Evolutionary conservation across 2,113 vertebrate species (phyloP), one percentile per base, ranked within the genome.

Genomic region (Diphyllodes magnificus): DNA sequence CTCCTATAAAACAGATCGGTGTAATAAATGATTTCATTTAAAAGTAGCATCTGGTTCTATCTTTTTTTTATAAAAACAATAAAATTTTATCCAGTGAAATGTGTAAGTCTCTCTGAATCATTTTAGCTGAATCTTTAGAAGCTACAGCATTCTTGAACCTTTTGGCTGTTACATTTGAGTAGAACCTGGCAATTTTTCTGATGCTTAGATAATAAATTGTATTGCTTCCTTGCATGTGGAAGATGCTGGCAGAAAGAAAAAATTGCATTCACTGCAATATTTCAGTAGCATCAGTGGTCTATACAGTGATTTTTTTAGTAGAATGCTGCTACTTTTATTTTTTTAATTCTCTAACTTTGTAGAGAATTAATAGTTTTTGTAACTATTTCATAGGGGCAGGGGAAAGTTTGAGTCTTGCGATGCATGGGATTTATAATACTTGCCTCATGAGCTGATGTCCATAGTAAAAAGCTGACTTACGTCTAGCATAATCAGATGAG

Each of bases 11-110:
- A 97, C 85, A 96, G 86, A 97, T 95, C 93, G 94, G 94, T 97
- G 97, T 98, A 97, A 97, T 97, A 97, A 98, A 98, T 96, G 88
- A 97, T 95, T 91, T 96, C 93, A 96, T 96, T 97, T 94, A 97
- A 97, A 97, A 97, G 91, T 95, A 98, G 92, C 80, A 97, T 92
- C 86, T 75, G 31, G 88, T 96, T 97, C 96, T 81, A 97, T 97
- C 88, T 97, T 98, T 98, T 97, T 98, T 98, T 94, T 82, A 88
- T 76, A 94, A 97, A 96, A 80, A 91, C 86, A 97, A 96, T 82
- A 96, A 94, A 97, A 97, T 91, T 97, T 97, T 98, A 97, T 79
- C 72, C 96, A 97, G 95, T 96, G 92, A 97, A 97, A 97, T 79
- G 7, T 60, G 17, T 31, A 87, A 90, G 96, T 95, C 78, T 96